A percentile compares a stretch with the other conserved stretches of the same genome.
Evolutionary conservation across 2,113 vertebrate species (phyloP).

Genomic region (Paralichthys olivaceus): DNA sequence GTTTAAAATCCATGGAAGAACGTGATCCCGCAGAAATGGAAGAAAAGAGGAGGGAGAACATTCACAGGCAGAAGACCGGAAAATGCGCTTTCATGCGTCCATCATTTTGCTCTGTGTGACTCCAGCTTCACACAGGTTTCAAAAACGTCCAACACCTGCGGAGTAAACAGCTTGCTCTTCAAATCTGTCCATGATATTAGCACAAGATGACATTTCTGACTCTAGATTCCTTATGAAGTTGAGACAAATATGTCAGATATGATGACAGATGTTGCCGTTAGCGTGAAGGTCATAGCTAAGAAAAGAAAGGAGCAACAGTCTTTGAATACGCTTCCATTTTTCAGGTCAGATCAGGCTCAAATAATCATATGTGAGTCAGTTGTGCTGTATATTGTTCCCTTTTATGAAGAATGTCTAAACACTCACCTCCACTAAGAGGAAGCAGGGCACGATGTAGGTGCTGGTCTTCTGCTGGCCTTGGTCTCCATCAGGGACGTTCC

Average conservation of each 20-base stretch:
- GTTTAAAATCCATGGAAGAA: constrained; percentile 23
- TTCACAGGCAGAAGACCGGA: constrained; percentile 12
- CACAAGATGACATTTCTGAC: not conserved
- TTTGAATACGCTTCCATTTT: not conserved
- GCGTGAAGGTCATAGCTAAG: not conserved
- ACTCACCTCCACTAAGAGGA: constrained; percentile 84
- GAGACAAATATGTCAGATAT: not conserved
- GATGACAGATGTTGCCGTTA: not conserved
- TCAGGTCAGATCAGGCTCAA: constrained; percentile 5
- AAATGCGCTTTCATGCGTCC: constrained; percentile 40
- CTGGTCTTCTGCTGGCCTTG: constrained; percentile 77
- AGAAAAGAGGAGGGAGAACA: constrained; percentile 4
- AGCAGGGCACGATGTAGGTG: constrained; percentile 84
- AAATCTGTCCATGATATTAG: not conserved
- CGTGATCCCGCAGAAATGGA: constrained; percentile 3
- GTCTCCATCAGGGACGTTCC: constrained; percentile 54
- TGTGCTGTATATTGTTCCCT: not conserved
- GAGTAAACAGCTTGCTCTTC: not conserved
- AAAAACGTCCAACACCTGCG: not conserved
- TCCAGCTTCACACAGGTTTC: constrained; percentile 9
- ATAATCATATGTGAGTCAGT: not conserved
- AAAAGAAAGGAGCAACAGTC: not conserved
- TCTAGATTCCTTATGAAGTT: not conserved
- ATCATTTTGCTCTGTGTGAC: constrained; percentile 23
- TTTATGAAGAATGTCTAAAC: not conserved